phyloP scores from a whole-genome alignment of 2,797 vertebrate species.

The Macropodus opercularis region DNA sequence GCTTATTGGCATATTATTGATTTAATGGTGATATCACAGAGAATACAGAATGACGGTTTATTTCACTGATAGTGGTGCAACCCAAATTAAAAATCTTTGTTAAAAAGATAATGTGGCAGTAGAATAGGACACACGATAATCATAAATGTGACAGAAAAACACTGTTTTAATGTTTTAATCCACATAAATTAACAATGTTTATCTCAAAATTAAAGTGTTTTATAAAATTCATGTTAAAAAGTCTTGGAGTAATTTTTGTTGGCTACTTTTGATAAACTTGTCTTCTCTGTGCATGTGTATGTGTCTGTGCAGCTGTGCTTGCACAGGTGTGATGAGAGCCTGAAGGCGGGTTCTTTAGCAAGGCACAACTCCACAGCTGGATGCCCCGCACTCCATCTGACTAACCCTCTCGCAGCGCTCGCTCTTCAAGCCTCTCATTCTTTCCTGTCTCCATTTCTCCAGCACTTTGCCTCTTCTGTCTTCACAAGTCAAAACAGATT shows the following conservation, averaged over 20 bases:
- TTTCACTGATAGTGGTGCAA: background rate
- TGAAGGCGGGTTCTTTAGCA: constrained; percentile 60
- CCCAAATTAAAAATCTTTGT: background rate
- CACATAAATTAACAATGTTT: constrained; percentile 19
- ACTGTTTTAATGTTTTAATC: constrained; percentile 11
- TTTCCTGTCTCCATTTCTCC: constrained; percentile 59
- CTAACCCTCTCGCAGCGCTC: constrained; percentile 52
- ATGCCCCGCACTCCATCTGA: constrained; percentile 71
- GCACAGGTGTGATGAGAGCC: constrained; percentile 75
- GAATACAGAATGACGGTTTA: constrained; percentile 1
- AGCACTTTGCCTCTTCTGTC: constrained; percentile 55
- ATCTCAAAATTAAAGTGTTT: constrained; percentile 36
- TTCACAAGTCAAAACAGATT: constrained; percentile 66
- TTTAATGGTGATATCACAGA: constrained; percentile 7
- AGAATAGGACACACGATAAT: constrained; percentile 2
- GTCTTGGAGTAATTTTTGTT: constrained; percentile 28
- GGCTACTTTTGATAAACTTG: constrained; percentile 16
- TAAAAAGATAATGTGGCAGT: background rate
- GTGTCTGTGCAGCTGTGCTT: constrained; percentile 61
- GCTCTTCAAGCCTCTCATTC: constrained; percentile 67
- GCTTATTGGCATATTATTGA: background rate
- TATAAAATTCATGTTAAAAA: constrained; percentile 16
- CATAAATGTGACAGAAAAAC: constrained; percentile 13
- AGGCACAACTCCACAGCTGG: constrained; percentile 74
- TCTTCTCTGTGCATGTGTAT: constrained; percentile 19